These are phyloP conservation scores for Drosophila parabipectinata DNA, from an alignment of 1,140 invertebrate species.

Conservation along the genomic window DNA sequence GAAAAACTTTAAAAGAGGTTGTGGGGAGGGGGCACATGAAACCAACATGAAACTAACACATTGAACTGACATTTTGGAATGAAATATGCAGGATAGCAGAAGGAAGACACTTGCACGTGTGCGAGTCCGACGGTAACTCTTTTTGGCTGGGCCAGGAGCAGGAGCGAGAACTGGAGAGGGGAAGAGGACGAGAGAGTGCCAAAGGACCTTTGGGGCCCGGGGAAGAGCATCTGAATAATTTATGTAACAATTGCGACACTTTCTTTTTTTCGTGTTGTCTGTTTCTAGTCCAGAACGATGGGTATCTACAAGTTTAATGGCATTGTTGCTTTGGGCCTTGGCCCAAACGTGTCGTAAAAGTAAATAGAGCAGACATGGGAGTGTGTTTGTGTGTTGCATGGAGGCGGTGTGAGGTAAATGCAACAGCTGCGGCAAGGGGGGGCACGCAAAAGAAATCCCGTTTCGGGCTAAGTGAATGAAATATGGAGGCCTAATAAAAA, in stretches of 20 bases:
- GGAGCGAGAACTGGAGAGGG: not conserved
- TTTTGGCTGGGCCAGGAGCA: constrained; percentile 5
- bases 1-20: not conserved
- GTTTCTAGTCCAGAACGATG: not conserved
- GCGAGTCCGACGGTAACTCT: constrained; percentile 51
- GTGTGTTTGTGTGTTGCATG: constrained; percentile 24
- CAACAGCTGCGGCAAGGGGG: not conserved
- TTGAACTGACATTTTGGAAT: constrained; percentile 67
- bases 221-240: constrained; percentile 70
- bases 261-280: constrained; percentile 44
- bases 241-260: constrained; percentile 81
- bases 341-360: constrained; percentile 74
- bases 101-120: constrained; percentile 11
- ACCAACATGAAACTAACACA: constrained; percentile 67
- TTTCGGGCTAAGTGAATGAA: constrained; percentile 73
- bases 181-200: not conserved
- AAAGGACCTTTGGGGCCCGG: constrained; percentile 31
- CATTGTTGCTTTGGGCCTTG: constrained; percentile 70
- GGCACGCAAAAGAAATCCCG: not conserved
- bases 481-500: constrained; percentile 78
- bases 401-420: not conserved
- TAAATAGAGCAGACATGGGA: constrained; percentile 66
- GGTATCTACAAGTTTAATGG: constrained; percentile 72
- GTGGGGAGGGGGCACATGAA: not conserved
- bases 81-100: constrained; percentile 55